These are phyloP conservation scores for Syngnathus floridae DNA, from an alignment of 2,113 vertebrate species.

Conservation along the genomic window DNA sequence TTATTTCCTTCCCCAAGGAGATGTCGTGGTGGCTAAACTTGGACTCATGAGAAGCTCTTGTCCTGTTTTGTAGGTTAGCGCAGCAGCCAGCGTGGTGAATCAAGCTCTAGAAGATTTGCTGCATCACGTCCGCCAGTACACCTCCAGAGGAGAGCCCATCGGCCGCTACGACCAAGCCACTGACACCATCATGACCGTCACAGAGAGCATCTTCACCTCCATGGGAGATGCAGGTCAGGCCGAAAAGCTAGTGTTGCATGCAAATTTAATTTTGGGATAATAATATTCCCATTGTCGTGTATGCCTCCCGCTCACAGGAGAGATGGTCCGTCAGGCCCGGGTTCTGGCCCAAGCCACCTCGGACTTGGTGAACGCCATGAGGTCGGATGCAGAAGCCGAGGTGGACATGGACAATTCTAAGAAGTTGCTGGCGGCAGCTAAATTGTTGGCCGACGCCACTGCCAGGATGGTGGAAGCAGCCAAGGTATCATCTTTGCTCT, in stretches of 20 bases:
- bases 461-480: constrained; percentile 98
- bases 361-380: constrained; percentile 93
- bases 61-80: constrained; percentile 61
- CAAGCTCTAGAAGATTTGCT: constrained; percentile 89
- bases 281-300: neutral
- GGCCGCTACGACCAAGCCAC: constrained; percentile 98
- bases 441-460: constrained; percentile 91
- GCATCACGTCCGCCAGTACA: constrained; percentile 92
- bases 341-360: constrained; percentile 95
- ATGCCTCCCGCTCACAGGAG: constrained; percentile 67
- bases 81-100: constrained; percentile 84
- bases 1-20: neutral
- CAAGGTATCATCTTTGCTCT: constrained; percentile 72
- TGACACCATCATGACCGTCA: constrained; percentile 97
- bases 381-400: constrained; percentile 92
- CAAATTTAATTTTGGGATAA: too few relatives aligned
- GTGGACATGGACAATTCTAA: constrained; percentile 96
- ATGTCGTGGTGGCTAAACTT: too few relatives aligned
- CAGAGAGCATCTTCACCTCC: constrained; percentile 96
- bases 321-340: constrained; percentile 95
- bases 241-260: neutral
- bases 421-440: constrained; percentile 93
- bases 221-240: constrained; percentile 96
- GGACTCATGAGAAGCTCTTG: neutral
- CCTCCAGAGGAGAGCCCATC: constrained; percentile 89